Percentiles rank a stretch among this genome's conserved stretches.
Conservation (phyloP, 2,797 vertebrate species). For the Acipenser transmontanus region DNA sequence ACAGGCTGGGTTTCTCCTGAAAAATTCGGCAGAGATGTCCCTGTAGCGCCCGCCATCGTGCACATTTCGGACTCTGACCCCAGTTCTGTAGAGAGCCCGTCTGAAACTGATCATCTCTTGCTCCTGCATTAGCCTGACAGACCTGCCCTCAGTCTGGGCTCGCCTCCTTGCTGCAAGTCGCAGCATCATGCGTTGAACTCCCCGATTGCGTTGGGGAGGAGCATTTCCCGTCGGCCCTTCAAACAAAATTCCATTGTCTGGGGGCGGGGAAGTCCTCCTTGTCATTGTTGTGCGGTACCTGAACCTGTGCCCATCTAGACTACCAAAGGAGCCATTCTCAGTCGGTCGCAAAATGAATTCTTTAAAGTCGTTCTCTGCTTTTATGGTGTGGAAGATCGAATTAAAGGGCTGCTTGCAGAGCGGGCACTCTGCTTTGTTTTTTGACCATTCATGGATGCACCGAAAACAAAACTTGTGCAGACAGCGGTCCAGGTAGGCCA, state of each 20-base stretch:
- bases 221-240: constrained; percentile 52
- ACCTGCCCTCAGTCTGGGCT: constrained; percentile 65
- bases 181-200: constrained; percentile 68
- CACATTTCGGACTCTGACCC: constrained; percentile 69
- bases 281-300: constrained; percentile 84
- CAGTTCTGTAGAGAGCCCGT: constrained; percentile 78
- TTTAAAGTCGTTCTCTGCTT: constrained; percentile 83
- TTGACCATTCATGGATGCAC: constrained; percentile 92
- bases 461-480: constrained; percentile 90
- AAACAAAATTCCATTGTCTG: constrained; percentile 77
- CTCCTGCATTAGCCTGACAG: constrained; percentile 61
- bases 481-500: constrained; percentile 80
- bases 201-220: constrained; percentile 47
- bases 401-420: constrained; percentile 89
- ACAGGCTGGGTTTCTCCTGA: constrained; percentile 82
- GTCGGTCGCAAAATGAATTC: constrained; percentile 70
- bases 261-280: constrained; percentile 57
- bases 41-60: constrained; percentile 79
- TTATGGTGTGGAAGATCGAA: constrained; percentile 86
- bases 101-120: constrained; percentile 84
- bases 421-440: constrained; percentile 93
- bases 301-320: constrained; percentile 70
- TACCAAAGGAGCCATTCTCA: constrained; percentile 70
- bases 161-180: constrained; percentile 64
- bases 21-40: constrained; percentile 85